Conservation (phyloP, 2,888 invertebrate genomes). For the Trypoxylon attenuatum region DNA sequence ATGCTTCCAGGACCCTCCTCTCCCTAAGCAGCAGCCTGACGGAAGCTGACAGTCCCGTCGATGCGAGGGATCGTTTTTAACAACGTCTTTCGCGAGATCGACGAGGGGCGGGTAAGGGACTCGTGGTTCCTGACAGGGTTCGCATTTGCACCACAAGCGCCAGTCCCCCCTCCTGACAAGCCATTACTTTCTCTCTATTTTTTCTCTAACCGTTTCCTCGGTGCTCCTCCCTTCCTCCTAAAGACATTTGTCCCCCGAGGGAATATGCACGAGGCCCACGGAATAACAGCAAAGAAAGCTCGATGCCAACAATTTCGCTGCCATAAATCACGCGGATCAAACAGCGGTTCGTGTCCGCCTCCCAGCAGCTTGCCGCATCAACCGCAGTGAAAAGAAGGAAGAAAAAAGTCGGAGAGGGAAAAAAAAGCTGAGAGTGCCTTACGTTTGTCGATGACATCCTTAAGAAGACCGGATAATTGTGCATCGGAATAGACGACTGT, state of each 20-base stretch:
- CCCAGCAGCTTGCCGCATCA: not conserved
- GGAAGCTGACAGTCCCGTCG: constrained; percentile 23
- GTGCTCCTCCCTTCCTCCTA: not conserved
- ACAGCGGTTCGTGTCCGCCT: not conserved
- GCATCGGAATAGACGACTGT: constrained; percentile 64
- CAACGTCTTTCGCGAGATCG: constrained; percentile 16
- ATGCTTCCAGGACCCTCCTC: constrained; percentile 1
- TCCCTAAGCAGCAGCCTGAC: constrained; percentile 1
- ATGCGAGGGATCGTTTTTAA: constrained; percentile 32
- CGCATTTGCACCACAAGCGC: constrained; percentile 37
- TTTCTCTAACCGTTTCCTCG: constrained; percentile 24
- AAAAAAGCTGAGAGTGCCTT: constrained; percentile 68
- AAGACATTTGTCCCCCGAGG: constrained; percentile 34
- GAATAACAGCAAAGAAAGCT: constrained; percentile 20
- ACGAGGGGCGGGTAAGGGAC: constrained; percentile 12
- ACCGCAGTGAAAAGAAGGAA: too few species aligned
- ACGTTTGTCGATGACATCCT: constrained; percentile 67
- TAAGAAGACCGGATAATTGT: constrained; percentile 68
- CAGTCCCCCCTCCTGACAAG: constrained; percentile 34
- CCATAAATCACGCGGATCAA: constrained; percentile 47
- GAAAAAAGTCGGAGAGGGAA: constrained; percentile 2
- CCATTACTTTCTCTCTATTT: constrained; percentile 36
- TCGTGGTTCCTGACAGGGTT: constrained; percentile 1
- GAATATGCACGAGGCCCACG: constrained; percentile 3
- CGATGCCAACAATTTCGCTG: constrained; percentile 33